Base-by-base conservation (phyloP, 2,113 vertebrate genomes). In the Stegostoma tigrinum region DNA sequence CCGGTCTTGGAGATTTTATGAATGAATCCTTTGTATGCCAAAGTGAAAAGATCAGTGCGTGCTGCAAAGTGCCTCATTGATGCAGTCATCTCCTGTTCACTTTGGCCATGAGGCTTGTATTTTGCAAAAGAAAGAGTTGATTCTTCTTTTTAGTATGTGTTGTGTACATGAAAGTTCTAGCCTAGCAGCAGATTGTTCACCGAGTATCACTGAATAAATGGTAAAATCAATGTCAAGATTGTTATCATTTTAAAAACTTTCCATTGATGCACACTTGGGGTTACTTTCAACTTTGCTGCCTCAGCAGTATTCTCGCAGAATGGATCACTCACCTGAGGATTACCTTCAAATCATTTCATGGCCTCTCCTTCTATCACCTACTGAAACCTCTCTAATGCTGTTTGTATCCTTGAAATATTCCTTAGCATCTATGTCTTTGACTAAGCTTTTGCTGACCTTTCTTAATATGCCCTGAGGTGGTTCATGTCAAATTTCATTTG, bases 51-150 rank as follows among this genome's bases (percentile, higher is more conserved):
- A 52, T 30, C 24, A 52, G 23, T 27, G 42, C 24, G 52, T 72
- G 45, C 14, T 95, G 93, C 93, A 95, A 70, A 95, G 48, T 48
- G 42, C 23, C 45, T 45, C 66, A 70, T 67, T 93, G 89, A 93
- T 93, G 89, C 21, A 91, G 55, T 91, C 89, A 68, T 70, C 93
- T 70, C 24, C 93, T 48, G 24, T 95, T 95, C 67, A 72, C 23
- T 95, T 72, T 19, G 27, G 94, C 42, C 72, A 30, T 48, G 42
- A 72, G 48, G 45, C 68, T 95, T 95, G n/a, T 68, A 23, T 48
- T 72, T 95, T 95, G 38, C 23, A 45, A 72, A 95, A 72, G 42
- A 72, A 95, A 72, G 67, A 72, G 94, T 30, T 75, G 42, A 95
- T 95, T 95, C 24, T 72, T 95, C 67, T 45, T 70, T 61, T 95